Evolutionary conservation across 2,113 vertebrate species (phyloP), one percentile per base, ranked within the genome.

Genomic region (Mesembrinibis cayennensis): DNA sequence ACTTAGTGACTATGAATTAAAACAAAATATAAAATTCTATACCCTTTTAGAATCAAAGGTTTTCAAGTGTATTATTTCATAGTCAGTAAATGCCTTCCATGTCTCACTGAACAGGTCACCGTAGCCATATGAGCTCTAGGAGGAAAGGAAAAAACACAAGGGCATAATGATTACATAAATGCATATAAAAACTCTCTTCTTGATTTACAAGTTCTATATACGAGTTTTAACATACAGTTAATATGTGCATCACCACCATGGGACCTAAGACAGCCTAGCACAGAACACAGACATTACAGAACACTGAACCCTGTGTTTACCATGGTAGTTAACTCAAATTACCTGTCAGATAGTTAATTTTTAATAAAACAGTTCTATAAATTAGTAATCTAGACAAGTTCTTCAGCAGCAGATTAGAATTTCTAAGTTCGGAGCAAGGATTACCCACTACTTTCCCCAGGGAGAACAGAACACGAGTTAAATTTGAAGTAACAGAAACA

Each of bases 91-190:
- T 26, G 98, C 99, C 87, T 97, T 99, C 99, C 99, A 99, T 0
- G 98, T 99, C 92, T 99, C 99, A 17, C 98, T 98, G 97, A 99
- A 99, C 53, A 99, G 97, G 97, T 99, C 99, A 32, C 99, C 99
- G 7, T 99, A 99, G 65, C 98, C 98, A 73, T 99, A 99, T 15
- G 98, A 97, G 93, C 99, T 99, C 99, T 99, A 93, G 40, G 71
- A 85, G 21, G 74, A 94, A 82, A 66, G 10, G 71, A 90, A 93
- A 97, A 49, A 59, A 18, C 21, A n/a, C 13, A 65, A 26, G 11
- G 42, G 29, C 26, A 56, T 34, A 92, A 69, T 7, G 15, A 36
- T 47, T 27, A 74, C 12, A 56, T 10, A 74, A 84, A 49, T 25
- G 40, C 34, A 42, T 11, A 45, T 5, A 26, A 83, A 77, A 90